A percentile compares a stretch with the other conserved stretches of the same genome.
Evolutionary conservation across 2,113 vertebrate genomes (phyloP).

Genomic region (Syrrhaptes paradoxus): DNA sequence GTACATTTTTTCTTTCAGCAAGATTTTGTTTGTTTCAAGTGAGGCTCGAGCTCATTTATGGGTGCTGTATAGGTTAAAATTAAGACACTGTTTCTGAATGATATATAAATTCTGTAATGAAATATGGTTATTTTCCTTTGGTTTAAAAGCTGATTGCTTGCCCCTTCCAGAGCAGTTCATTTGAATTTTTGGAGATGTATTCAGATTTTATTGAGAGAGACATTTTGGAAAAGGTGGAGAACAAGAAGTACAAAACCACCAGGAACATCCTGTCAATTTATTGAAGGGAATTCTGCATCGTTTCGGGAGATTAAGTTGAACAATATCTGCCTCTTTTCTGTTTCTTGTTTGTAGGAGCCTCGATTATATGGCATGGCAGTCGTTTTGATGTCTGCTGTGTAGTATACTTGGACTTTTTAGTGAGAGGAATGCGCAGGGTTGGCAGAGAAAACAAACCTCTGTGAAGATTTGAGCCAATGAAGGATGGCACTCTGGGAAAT

Average conservation of each 20-base stretch:
- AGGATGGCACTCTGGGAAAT: background rate
- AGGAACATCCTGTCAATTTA: background rate
- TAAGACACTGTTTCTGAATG: slow-evolving; percentile 61
- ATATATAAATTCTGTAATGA: slow-evolving; percentile 54
- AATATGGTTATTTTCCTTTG: slow-evolving; percentile 29
- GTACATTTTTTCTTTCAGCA: slow-evolving; percentile 8
- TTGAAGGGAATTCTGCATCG: background rate
- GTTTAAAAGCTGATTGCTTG: slow-evolving; percentile 13
- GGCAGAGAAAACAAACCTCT: background rate
- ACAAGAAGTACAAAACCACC: background rate
- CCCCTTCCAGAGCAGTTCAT: slow-evolving; percentile 22
- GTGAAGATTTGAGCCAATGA: background rate
- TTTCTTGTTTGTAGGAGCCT: background rate
- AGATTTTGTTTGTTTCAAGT: slow-evolving; percentile 34
- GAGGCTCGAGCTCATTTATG: slow-evolving; percentile 27
- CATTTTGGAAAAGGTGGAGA: background rate
- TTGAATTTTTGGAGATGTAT: background rate
- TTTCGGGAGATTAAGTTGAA: background rate
- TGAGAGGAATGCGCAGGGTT: background rate
- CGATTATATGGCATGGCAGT: background rate
- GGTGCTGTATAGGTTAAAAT: slow-evolving; percentile 41
- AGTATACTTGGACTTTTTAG: background rate
- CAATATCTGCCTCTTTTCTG: background rate
- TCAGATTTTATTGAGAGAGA: background rate
- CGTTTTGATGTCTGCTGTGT: background rate